Evolutionary conservation across 1,140 invertebrate genomes (phyloP), one percentile per base, ranked within the genome.

Genomic region (Ylistrum balloti): DNA sequence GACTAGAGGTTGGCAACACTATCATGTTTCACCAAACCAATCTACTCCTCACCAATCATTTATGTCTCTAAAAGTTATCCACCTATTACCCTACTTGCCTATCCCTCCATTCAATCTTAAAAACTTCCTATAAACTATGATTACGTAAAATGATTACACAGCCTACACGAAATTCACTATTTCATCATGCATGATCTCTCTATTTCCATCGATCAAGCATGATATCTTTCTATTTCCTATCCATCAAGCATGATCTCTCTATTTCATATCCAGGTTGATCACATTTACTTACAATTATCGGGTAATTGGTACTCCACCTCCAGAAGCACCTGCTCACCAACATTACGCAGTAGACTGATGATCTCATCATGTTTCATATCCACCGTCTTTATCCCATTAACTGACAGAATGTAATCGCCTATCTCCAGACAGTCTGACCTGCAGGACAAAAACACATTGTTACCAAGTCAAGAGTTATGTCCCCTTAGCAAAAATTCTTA

Each of bases 301-400:
- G 98, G 98, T 93, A 98, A 97, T 91, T 98, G 97, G 95, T 98
- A 98, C 94, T 98, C 98, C 88, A 98, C 97, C 96, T 98, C 98
- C 41, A 98, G 96, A 0, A 97, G 97, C 15, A 98, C 97, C 85
- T 97, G 97, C 88, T 97, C 97, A 86, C 97, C 97, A 11, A 98
- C 97, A 96, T 98, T 98, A 94, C 98, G 97, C 48, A 98, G 96
- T 56, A 98, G 95, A 90, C 97, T 97, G 86, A 98, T 97, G 0
- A 98, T 97, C 95, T 98, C 98, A 90, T 98, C 97, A 95, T 98
- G 98, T 91, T 97, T 97, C 93, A 98, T 97, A n/a, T 97, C 96
- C 1, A 97, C 97, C 0, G 98, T 98, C 85, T 97, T 97, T 91
- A 98, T 98, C 17, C 98, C 98, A 96, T 98, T 98, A 86, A 98